Conservation (phyloP, 1,140 invertebrate species). For the Antheraea mylitta region DNA sequence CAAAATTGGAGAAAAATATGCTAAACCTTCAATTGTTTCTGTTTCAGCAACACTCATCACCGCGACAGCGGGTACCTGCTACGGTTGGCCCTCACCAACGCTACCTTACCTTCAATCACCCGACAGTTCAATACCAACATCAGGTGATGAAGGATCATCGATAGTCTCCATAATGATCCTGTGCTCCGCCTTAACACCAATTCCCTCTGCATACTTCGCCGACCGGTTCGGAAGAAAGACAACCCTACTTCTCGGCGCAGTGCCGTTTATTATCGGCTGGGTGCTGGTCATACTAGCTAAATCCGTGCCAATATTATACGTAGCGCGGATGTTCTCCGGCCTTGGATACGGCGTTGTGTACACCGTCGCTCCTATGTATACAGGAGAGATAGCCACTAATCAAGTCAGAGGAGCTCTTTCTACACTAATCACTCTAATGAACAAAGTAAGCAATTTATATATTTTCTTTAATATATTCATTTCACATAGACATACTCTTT, state of each 20-base stretch:
- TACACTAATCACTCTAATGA: constrained; percentile 83
- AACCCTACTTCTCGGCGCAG: constrained; percentile 81
- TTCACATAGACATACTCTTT: no score
- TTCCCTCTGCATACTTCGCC: constrained; percentile 72
- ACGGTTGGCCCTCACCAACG: constrained; percentile 82
- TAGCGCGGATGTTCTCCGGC: constrained; percentile 80
- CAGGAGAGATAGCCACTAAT: constrained; percentile 84
- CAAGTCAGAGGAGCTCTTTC: constrained; percentile 85
- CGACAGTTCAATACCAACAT: constrained; percentile 75
- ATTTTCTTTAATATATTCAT: not conserved
- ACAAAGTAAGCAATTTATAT: constrained; percentile 63
- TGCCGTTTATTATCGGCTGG: constrained; percentile 85
- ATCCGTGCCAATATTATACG: constrained; percentile 75
- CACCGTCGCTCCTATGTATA: constrained; percentile 82
- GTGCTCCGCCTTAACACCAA: constrained; percentile 70
- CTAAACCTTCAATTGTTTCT: constrained; percentile 24
- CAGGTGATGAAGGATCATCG: constrained; percentile 81
- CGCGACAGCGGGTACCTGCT: constrained; percentile 75
- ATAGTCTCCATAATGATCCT: constrained; percentile 80
- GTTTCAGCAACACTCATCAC: constrained; percentile 76
- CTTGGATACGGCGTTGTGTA: constrained; percentile 85
- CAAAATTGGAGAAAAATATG: no score
- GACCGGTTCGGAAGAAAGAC: constrained; percentile 83
- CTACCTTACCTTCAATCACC: constrained; percentile 69
- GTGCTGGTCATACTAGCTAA: constrained; percentile 80